phyloP scores from a whole-genome alignment of 2,797 vertebrate species.

The Alauda arvensis region DNA sequence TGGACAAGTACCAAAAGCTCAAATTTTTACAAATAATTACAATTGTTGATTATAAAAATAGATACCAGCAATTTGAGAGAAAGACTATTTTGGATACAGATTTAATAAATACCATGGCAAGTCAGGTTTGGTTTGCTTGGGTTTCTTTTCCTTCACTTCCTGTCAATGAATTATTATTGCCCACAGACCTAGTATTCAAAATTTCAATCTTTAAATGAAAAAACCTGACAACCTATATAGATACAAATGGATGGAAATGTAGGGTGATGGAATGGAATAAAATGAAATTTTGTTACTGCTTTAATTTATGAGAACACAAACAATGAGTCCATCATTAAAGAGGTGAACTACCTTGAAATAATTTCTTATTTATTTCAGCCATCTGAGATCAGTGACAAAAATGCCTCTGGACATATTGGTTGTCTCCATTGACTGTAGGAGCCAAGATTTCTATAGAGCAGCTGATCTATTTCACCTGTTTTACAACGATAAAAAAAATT shows the following conservation, averaged over 20 bases:
- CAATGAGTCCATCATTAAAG: not conserved
- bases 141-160: not conserved
- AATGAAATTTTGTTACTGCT: not conserved
- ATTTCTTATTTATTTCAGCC: not conserved
- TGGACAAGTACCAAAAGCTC: not conserved
- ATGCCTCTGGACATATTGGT: not conserved
- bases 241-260: not conserved
- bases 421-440: not conserved
- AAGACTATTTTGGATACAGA: not conserved
- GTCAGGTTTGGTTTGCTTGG: not conserved
- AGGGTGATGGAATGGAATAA: not conserved
- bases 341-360: not conserved
- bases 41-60: not conserved
- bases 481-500: not conserved
- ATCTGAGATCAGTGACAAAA: not conserved
- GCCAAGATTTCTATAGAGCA: not conserved
- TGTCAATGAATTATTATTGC: not conserved
- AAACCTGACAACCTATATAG: accelerated
- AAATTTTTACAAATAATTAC: not conserved
- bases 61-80: not conserved
- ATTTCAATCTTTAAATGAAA: not conserved
- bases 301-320: not conserved
- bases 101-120: not conserved
- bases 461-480: not conserved
- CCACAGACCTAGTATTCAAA: not conserved